phyloP scores from a whole-genome alignment of 2,113 vertebrate genomes.

The Gymnobelideus leadbeateri region DNA sequence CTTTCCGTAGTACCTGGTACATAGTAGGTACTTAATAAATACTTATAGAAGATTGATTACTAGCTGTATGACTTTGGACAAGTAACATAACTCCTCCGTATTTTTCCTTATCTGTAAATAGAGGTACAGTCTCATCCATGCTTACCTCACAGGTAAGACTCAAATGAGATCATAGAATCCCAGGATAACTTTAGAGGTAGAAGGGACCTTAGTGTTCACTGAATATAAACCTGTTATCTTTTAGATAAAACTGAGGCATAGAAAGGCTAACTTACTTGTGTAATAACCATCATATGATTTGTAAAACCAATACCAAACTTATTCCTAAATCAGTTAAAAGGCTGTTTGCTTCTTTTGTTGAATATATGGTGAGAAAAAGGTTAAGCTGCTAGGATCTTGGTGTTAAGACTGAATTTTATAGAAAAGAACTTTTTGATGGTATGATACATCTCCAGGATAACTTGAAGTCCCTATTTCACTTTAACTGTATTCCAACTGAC shows the following conservation, averaged over 20 bases:
- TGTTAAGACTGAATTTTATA: background rate
- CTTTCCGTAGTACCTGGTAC: no score
- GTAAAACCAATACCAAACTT: background rate
- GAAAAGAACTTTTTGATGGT: conserved; percentile 28
- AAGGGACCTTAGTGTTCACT: background rate
- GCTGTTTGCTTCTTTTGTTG: background rate
- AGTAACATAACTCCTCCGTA: no score
- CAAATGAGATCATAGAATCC: background rate
- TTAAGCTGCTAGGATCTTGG: conserved; percentile 15
- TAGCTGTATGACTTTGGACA: no score
- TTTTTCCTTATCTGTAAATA: background rate
- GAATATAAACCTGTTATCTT: background rate
- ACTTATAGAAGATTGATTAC: no score
- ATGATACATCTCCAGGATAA: background rate
- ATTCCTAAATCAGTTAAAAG: background rate
- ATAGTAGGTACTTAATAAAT: no score
- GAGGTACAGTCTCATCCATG: background rate
- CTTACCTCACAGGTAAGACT: background rate
- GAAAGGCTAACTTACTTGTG: background rate
- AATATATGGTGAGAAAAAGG: background rate
- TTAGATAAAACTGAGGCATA: background rate
- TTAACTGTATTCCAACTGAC: background rate
- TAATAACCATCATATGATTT: background rate
- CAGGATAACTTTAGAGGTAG: background rate
- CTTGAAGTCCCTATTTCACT: conserved; percentile 4